Base-by-base conservation (phyloP, 2,797 vertebrate genomes). In the Phyllotis vaccarum region DNA sequence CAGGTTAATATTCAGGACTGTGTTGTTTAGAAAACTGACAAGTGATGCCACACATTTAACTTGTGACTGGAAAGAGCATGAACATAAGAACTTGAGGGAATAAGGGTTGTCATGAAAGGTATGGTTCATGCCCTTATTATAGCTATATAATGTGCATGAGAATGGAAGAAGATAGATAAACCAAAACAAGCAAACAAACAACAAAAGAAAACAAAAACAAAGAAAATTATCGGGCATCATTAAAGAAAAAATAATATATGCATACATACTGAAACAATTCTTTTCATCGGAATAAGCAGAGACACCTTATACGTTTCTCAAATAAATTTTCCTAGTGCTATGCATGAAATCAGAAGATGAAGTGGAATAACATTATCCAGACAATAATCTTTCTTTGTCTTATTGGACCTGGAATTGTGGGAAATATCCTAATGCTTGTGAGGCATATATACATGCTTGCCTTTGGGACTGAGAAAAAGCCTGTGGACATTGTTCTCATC, bases 281-380 rank as follows among this genome's bases (percentile, higher is more conserved):
- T 29, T 85, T 74, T 31, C 24, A 64, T 58, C 49, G 19, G 8
- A 66, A 21, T 40, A 72, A 92, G 37, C 14, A 54, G 10, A 66
- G 52, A 95, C 72, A 81, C 70, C 70, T 60, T 72, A 79, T 19
- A 66, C 60, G 1, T 82, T 90, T 81, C 31, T 49, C 74, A 62
- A 66, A 56, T 2, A 1, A 29, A 46, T 85, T 74, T 60, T 58
- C 62, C 14, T 83, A 16, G 31, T 6, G 27, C 34, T 56, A 0
- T 31, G 46, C 22, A n/a, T 58, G 37, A 92, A 86, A 37, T 78
- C n/a, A 78, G 74, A 95, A 83, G 74, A 95, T 86, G 79, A 43
- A 58, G 68, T 92, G 60, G 89, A 75, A 21, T 86, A 34, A 78
- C 82, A 31, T 95, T 49, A 29, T 93, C 13, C 76, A 49, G 21